A percentile compares a stretch with the other conserved stretches of the same genome.
phyloP scores from a whole-genome alignment of 2,797 vertebrate genomes.

The Miichthys miiuy region DNA sequence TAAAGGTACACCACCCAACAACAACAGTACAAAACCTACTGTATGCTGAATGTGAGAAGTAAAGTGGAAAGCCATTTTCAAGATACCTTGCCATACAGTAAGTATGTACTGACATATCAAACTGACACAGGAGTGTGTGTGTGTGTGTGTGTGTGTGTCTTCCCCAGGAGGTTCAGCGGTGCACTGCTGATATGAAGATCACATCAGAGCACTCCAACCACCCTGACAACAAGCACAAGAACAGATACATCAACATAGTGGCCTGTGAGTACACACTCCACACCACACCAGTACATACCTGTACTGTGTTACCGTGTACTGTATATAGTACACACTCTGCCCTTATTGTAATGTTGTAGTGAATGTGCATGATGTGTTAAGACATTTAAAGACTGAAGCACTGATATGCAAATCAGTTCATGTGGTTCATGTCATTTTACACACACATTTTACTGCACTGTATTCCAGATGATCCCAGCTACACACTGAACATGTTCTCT shows the following conservation, averaged over 20 bases:
- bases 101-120: background rate
- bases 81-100: background rate
- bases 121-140: background rate
- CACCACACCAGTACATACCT: background rate
- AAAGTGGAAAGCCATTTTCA: background rate
- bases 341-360: background rate
- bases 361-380: background rate
- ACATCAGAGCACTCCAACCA: conserved; percentile 95
- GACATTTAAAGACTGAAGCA: too few species aligned
- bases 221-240: conserved; percentile 97
- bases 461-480: too few species aligned
- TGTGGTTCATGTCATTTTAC: too few species aligned
- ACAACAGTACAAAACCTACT: background rate
- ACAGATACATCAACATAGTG: conserved; percentile 98
- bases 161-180: conserved; percentile 92
- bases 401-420: too few species aligned
- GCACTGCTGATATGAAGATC: conserved; percentile 92
- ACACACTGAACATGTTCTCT: too few species aligned
- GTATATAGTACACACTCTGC: background rate
- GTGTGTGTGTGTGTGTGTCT: background rate
- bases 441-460: too few species aligned
- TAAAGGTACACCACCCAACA: background rate
- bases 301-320: background rate
- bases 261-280: conserved; percentile 85
- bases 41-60: background rate